phyloP scores from a whole-genome alignment of 2,888 invertebrate genomes.

The Nymphalis polychloros region DNA sequence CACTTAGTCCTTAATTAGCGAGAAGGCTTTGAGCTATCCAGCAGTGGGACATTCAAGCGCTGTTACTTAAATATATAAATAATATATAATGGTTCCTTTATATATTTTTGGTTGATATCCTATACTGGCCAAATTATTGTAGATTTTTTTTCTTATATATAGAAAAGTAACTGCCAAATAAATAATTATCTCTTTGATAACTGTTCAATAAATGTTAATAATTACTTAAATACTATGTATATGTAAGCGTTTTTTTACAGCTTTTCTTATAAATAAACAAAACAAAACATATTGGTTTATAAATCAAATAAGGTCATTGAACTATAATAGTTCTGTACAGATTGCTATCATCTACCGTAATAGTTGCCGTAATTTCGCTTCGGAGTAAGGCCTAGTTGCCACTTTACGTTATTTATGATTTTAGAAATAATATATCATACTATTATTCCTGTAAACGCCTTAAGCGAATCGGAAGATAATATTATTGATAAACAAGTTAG shows the following conservation, averaged over 20 bases:
- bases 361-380: slow-evolving; percentile 22
- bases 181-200: too few relatives aligned
- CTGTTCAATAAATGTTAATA: too few relatives aligned
- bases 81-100: too few relatives aligned
- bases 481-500: neutral
- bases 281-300: neutral
- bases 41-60: too few relatives aligned
- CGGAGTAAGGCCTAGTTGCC: slow-evolving; percentile 5
- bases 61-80: too few relatives aligned
- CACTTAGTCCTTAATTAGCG: too few relatives aligned
- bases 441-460: neutral
- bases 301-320: slow-evolving; percentile 11
- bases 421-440: neutral
- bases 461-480: neutral
- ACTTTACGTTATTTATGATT: slow-evolving; percentile 15
- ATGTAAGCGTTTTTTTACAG: neutral
- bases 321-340: slow-evolving; percentile 13
- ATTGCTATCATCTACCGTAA: slow-evolving; percentile 23
- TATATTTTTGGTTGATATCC: too few relatives aligned
- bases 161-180: too few relatives aligned
- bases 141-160: too few relatives aligned
- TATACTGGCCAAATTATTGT: too few relatives aligned
- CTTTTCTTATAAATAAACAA: neutral
- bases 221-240: too few relatives aligned
- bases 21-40: too few relatives aligned